Evolutionary conservation across 1,140 invertebrate genomes (phyloP), one percentile per base, ranked within the genome.

Genomic region (Drosophila elegans): DNA sequence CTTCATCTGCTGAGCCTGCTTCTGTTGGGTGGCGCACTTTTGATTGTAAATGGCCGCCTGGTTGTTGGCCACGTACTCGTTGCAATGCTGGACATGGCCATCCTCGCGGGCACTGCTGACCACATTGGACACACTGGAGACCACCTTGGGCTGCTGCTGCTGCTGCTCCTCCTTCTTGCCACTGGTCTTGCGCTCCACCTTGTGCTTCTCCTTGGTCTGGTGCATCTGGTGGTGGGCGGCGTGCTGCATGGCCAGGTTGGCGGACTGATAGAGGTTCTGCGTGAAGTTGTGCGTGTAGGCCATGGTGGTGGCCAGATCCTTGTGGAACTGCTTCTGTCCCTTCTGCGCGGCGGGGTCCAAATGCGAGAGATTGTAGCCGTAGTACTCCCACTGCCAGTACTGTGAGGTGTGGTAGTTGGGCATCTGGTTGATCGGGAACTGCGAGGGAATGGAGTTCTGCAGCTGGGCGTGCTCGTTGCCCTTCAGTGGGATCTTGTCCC

Each of bases 361-460:
- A 60, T 94, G 93, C 1, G 94, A 93, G 0, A 94, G 79, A 67
- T 94, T 94, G 60, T 94, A 94, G 9, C 93, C 91, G 53, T 94
- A 94, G 36, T 94, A 92, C 61, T 95, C 94, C 95, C 95, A 95
- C 73, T 94, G 93, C 93, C 94, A 95, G 79, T 95, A 95, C 72
- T 95, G 89, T 92, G 94, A 81, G 11, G 94, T 93, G 69, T 95
- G 94, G 67, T 95, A 95, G 74, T 94, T 95, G 0, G 94, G 93
- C 57, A 94, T 93, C 68, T 94, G 93, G 76, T 95, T 94, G 89
- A 95, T 93, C 4, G 82, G 91, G 68, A 94, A 94, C 78, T 94
- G 94, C 1, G 94, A 92, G 32, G 94, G 53, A 78, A 93, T 93
- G 80, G 85, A 51, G 38, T 74, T 89, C 41, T 82, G 81, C 44